phyloP scores from a whole-genome alignment of 2,113 vertebrate genomes.

The Aramus guarauna region DNA sequence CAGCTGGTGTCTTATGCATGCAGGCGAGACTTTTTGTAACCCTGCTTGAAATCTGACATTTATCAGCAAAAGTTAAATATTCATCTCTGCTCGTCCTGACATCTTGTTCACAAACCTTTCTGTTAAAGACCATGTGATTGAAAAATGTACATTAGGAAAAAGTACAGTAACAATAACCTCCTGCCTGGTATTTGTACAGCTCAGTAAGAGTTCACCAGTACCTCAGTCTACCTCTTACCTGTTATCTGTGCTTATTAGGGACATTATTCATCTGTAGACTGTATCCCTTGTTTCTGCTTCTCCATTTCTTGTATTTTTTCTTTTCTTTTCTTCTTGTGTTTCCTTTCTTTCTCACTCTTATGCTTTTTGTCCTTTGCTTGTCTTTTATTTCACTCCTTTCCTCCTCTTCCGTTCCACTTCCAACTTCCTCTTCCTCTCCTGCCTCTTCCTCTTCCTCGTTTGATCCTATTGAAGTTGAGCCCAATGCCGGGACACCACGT shows the following conservation, averaged over 20 bases:
- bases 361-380: constrained; percentile 79
- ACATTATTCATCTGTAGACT: constrained; percentile 72
- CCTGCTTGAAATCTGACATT: neutral
- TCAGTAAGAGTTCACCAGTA: constrained; percentile 5
- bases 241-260: constrained; percentile 63
- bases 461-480: constrained; percentile 90
- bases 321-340: constrained; percentile 69
- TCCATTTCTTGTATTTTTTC: constrained; percentile 75
- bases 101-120: neutral
- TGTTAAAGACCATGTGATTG: neutral
- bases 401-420: constrained; percentile 70
- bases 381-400: constrained; percentile 74
- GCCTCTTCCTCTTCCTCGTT: constrained; percentile 69
- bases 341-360: constrained; percentile 73
- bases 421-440: constrained; percentile 68
- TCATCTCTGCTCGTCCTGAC: neutral
- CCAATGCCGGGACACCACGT: constrained; percentile 93
- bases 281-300: constrained; percentile 75
- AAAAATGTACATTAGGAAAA: neutral
- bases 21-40: neutral
- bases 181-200: constrained; percentile 21
- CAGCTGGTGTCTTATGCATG: neutral
- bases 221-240: constrained; percentile 47
- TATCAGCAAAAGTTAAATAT: neutral
- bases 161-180: neutral